Percentiles rank a stretch among this genome's conserved stretches.
These are phyloP conservation scores for Holocentrus rufus DNA, from an alignment of 2,797 vertebrate genomes.

Conservation along the genomic window DNA sequence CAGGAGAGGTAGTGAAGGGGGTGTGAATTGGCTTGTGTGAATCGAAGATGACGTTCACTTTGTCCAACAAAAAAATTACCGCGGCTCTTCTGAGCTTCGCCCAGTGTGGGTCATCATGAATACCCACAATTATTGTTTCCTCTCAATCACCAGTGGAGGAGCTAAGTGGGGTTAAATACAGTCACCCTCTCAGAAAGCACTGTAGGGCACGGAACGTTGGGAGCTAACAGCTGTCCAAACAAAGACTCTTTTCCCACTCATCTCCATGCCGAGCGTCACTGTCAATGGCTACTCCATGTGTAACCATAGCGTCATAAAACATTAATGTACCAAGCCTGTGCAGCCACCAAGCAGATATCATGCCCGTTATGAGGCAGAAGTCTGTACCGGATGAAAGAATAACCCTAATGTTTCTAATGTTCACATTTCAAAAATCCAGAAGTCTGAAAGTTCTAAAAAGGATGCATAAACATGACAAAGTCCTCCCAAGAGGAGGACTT, in stretches of 20 bases:
- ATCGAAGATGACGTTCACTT: conserved; percentile 51
- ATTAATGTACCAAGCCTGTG: conserved; percentile 58
- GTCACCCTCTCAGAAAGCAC: conserved; percentile 66
- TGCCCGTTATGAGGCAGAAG: conserved; percentile 7
- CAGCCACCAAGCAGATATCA: conserved; percentile 37
- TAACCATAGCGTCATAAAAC: conserved; percentile 70
- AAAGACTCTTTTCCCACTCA: conserved; percentile 80
- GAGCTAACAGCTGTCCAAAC: conserved; percentile 85
- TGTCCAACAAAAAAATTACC: conserved; percentile 49
- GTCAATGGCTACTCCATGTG: conserved; percentile 57
- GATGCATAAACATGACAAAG: not conserved
- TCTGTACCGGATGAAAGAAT: not conserved
- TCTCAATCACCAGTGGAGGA: conserved; percentile 67
- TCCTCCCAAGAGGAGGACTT: not conserved
- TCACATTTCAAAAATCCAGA: not conserved
- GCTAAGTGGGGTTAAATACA: conserved; percentile 79
- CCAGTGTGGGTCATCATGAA: conserved; percentile 53
- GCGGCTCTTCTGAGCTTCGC: conserved; percentile 41
- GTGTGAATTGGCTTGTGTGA: conserved; percentile 31
- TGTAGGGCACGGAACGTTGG: conserved; percentile 56
- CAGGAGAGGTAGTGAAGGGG: conserved; percentile 4
- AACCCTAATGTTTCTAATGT: not conserved
- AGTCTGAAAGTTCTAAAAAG: conserved; percentile 15
- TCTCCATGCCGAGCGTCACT: conserved; percentile 70
- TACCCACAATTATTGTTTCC: conserved; percentile 57